Percentiles rank a stretch among this genome's conserved stretches.
phyloP scores from a whole-genome alignment of 2,888 invertebrate species.

The Apotomis turbidana region DNA sequence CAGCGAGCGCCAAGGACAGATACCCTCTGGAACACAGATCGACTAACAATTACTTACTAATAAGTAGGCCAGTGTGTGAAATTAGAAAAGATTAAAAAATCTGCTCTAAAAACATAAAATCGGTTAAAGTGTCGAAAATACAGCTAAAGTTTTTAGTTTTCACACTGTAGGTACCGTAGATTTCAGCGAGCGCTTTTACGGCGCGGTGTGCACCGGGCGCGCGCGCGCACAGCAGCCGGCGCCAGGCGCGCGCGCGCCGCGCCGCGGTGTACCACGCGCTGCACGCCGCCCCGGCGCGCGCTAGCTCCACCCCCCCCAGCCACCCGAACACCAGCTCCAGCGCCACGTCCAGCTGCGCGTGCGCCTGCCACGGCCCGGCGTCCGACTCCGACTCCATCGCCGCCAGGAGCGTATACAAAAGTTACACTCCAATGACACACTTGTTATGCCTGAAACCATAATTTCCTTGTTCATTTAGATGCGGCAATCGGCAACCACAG shows the following conservation, averaged over 20 bases:
- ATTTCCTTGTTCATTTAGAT: too few relatives aligned
- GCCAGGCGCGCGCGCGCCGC: conserved; percentile 58
- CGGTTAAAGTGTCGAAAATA: too few relatives aligned
- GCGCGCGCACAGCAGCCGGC: conserved; percentile 53
- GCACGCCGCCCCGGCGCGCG: conserved; percentile 58
- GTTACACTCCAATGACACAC: too few relatives aligned
- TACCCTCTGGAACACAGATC: conserved; percentile 17
- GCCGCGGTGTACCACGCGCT: conserved; percentile 65
- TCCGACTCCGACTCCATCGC: conserved; percentile 26
- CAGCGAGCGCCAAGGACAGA: conserved; percentile 59
- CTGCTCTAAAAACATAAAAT: too few relatives aligned
- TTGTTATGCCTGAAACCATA: too few relatives aligned
- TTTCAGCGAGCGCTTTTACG: conserved; percentile 10
- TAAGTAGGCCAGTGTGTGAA: background rate
- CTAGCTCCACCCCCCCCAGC: conserved; percentile 54
- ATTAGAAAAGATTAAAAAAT: background rate
- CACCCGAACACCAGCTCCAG: conserved; percentile 55
- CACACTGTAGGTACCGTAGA: conserved; percentile 16
- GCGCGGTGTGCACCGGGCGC: conserved; percentile 58
- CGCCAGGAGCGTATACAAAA: too few relatives aligned
- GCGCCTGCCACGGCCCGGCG: conserved; percentile 44
- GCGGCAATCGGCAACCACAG: too few relatives aligned
- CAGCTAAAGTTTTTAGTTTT: background rate
- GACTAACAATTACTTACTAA: background rate
- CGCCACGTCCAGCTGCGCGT: conserved; percentile 44